These are phyloP conservation scores for Furnarius figulus DNA, from an alignment of 2,113 vertebrate species.

Conservation along the genomic window DNA sequence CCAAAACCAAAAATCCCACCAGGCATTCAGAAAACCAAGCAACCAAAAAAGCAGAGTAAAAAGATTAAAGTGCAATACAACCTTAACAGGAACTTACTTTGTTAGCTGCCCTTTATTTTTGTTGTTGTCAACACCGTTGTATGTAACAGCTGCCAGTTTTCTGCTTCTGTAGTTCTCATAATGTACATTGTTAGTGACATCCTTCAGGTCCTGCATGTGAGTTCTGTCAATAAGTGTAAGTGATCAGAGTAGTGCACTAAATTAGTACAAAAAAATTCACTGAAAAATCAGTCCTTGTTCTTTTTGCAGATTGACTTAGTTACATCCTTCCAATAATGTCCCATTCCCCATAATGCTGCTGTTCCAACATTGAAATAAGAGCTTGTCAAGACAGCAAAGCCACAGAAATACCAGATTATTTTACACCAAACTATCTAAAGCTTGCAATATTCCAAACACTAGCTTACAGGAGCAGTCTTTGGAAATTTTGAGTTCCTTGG, in stretches of 20 bases:
- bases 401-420: neutral
- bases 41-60: neutral
- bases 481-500: neutral
- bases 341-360: neutral
- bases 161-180: slow-evolving; percentile 99
- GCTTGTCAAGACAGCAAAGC: neutral
- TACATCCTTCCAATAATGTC: neutral
- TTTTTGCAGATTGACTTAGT: neutral
- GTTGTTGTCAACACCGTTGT: slow-evolving; percentile 97
- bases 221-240: slow-evolving; percentile 78
- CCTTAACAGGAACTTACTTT: slow-evolving; percentile 82
- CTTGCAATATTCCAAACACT: neutral
- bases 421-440: neutral
- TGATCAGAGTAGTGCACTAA: neutral
- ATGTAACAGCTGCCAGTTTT: slow-evolving; percentile 96
- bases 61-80: neutral
- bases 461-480: neutral
- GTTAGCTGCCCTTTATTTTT: slow-evolving; percentile 93
- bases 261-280: neutral
- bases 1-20: neutral
- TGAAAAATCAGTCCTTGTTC: neutral
- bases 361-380: neutral
- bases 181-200: slow-evolving; percentile 99
- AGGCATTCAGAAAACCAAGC: neutral
- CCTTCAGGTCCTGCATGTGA: slow-evolving; percentile 99